Conservation (phyloP, 1,140 invertebrate genomes). For the Patella vulgata region DNA sequence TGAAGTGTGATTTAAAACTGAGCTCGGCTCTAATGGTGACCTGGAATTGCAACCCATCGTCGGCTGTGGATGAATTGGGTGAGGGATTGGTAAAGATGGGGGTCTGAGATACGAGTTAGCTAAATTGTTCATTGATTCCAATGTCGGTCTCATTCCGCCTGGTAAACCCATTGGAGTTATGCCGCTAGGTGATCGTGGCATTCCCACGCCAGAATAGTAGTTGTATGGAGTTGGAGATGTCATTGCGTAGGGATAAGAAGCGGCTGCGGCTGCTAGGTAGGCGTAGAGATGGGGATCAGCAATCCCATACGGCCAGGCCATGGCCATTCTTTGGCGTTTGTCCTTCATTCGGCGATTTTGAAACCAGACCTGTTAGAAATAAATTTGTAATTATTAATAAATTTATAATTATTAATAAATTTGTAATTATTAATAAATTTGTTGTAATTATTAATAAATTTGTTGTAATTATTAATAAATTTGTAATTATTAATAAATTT, state of each 20-base stretch:
- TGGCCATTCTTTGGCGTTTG: conserved; percentile 91
- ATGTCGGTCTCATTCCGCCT: neutral
- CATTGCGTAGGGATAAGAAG: conserved; percentile 68
- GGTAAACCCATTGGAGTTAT: conserved; percentile 12
- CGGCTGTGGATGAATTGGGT: neutral
- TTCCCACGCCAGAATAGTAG: conserved; percentile 36
- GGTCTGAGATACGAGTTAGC: conserved; percentile 34
- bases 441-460: too few species aligned
- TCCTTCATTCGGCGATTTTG: conserved; percentile 99
- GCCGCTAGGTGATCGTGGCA: conserved; percentile 15
- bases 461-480: too few species aligned
- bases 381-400: conserved; percentile 9
- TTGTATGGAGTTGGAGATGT: conserved; percentile 42
- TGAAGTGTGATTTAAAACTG: conserved; percentile 22
- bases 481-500: too few species aligned
- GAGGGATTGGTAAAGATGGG: neutral
- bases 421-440: neutral
- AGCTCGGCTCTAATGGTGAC: conserved; percentile 25
- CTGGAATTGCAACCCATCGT: neutral
- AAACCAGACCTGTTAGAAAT: conserved; percentile 90
- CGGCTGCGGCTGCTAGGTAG: conserved; percentile 87
- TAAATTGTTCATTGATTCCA: conserved; percentile 18
- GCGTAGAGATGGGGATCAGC: conserved; percentile 89
- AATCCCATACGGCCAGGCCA: conserved; percentile 88
- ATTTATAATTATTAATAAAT: neutral